Evolutionary conservation across 2,797 vertebrate species (phyloP).

Genomic region (Phaenicophaeus curvirostris): DNA sequence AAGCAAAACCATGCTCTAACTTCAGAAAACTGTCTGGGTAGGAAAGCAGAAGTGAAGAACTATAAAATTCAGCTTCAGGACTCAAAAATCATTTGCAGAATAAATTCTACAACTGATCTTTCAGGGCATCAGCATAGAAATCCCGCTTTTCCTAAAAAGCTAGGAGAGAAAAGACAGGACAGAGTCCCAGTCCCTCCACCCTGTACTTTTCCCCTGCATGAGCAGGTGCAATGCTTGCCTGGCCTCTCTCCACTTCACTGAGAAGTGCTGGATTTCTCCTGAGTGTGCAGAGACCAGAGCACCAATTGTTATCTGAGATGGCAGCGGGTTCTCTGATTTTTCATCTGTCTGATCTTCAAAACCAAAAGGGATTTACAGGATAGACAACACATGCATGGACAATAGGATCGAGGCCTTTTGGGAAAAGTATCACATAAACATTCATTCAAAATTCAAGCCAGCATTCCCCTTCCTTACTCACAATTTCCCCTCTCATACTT

Average conservation of each 20-base stretch:
- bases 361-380: neutral
- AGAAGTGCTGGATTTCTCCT: neutral
- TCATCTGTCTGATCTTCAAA: neutral
- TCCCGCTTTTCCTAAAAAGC: neutral
- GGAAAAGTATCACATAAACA: neutral
- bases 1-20: neutral
- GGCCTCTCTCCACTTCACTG: neutral
- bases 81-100: neutral
- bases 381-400: neutral
- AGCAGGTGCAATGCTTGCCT: neutral
- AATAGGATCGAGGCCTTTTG: neutral
- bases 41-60: neutral
- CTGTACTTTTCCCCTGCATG: neutral
- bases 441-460: neutral
- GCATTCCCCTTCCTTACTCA: neutral
- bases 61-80: neutral
- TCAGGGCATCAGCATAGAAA: neutral
- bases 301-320: neutral
- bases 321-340: neutral
- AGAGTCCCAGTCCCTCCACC: neutral
- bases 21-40: neutral
- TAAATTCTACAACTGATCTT: neutral
- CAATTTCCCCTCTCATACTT: neutral
- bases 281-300: neutral
- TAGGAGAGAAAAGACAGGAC: neutral